Evolutionary conservation across 2,888 invertebrate genomes (phyloP).

Genomic region (Ferrisia virgata): DNA sequence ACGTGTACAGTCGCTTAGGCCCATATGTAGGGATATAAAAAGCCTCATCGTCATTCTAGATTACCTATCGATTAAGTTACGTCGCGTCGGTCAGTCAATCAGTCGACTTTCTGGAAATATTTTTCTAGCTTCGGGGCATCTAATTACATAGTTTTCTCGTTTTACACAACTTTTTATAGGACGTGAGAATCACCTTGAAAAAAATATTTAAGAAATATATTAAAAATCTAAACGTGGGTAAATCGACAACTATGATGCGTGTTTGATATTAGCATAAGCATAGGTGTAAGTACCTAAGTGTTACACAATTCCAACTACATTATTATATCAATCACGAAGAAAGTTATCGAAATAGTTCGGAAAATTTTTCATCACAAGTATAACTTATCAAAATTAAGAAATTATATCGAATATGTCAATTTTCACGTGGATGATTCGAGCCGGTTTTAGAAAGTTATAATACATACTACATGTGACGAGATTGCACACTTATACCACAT

Average conservation of each 20-base stretch:
- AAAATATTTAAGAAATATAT: background rate
- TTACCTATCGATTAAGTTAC: background rate
- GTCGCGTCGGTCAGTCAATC: background rate
- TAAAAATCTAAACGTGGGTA: background rate
- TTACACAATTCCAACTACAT: slow-evolving; percentile 7
- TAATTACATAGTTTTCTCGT: slow-evolving; percentile 20
- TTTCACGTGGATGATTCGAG: background rate
- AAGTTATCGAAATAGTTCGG: background rate
- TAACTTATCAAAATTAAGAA: background rate
- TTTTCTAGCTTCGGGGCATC: background rate
- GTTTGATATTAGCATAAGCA: too few species aligned
- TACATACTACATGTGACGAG: background rate
- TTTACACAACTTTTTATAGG: slow-evolving; percentile 11
- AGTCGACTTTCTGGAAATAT: slow-evolving; percentile 9
- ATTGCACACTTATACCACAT: background rate
- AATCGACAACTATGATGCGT: too few species aligned
- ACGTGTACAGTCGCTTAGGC: background rate
- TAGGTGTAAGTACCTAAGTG: too few species aligned
- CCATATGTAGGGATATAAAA: slow-evolving; percentile 12
- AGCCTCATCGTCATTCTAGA: background rate
- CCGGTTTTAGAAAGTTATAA: slow-evolving; percentile 8
- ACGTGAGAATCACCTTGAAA: slow-evolving; percentile 27
- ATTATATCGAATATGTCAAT: background rate
- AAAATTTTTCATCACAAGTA: background rate
- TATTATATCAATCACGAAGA: background rate